Evolutionary conservation across 2,888 invertebrate genomes (phyloP).

Genomic region (Lomographa bimaculata): DNA sequence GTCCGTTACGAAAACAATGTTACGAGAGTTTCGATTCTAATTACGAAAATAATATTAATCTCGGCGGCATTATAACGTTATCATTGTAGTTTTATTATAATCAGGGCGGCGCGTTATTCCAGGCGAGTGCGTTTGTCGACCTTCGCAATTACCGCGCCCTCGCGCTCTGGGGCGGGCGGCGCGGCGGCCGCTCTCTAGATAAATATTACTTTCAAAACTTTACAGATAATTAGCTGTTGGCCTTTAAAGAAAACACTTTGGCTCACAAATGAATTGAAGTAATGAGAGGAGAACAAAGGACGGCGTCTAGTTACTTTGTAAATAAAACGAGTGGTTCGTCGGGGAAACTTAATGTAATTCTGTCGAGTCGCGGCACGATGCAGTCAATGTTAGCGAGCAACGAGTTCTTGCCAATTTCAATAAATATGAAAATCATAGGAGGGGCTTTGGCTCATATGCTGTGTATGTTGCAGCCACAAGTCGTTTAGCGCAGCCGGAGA

Average conservation of each 20-base stretch:
- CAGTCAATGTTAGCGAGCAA: neutral
- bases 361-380: neutral
- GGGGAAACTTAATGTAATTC: constrained; percentile 5
- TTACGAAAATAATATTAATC: constrained; percentile 5
- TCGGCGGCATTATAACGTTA: constrained; percentile 17
- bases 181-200: constrained; percentile 17
- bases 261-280: constrained; percentile 12
- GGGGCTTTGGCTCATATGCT: too few relatives aligned
- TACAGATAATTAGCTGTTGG: constrained; percentile 28
- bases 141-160: constrained; percentile 22
- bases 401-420: too few relatives aligned
- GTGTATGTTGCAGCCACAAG: too few relatives aligned
- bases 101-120: constrained; percentile 21
- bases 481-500: constrained; percentile 10
- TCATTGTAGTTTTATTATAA: constrained; percentile 24
- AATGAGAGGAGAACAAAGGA: constrained; percentile 8
- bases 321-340: neutral
- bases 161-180: constrained; percentile 5
- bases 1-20: neutral
- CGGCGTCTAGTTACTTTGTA: constrained; percentile 12
- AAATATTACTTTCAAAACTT: constrained; percentile 29
- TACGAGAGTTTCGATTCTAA: neutral
- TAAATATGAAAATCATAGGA: too few relatives aligned
- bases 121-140: constrained; percentile 28
- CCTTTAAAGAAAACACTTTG: constrained; percentile 22